Percentiles rank a stretch among this genome's conserved stretches.
Evolutionary conservation across 23 tunicate genomes (phyloP).

Genomic region (Diplosoma virens): DNA sequence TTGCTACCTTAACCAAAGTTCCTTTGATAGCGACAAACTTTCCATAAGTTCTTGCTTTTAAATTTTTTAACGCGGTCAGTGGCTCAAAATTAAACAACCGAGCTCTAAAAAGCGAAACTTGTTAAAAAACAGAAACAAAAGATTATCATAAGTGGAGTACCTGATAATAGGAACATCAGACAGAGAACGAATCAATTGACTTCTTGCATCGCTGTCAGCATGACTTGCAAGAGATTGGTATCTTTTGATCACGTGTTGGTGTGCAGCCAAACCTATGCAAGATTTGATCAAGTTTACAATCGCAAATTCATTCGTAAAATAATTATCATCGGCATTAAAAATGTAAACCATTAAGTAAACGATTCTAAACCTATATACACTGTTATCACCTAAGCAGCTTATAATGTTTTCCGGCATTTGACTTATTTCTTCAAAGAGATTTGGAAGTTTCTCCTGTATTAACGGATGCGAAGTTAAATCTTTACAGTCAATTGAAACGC

Average conservation of each 20-base stretch:
- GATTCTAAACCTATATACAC: no score
- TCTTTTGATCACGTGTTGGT: slow-evolving; percentile 50
- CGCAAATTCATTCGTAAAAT: no score
- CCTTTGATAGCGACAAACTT: slow-evolving; percentile 84
- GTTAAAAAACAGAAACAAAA: background rate
- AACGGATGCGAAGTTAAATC: slow-evolving; percentile 32
- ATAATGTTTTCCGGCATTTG: slow-evolving; percentile 64
- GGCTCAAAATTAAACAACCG: slow-evolving; percentile 72
- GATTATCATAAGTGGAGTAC: background rate
- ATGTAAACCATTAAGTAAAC: no score
- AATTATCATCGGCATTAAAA: no score
- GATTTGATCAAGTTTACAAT: no score
- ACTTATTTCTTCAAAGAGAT: slow-evolving; percentile 32
- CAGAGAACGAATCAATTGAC: slow-evolving; percentile 20
- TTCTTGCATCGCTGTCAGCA: slow-evolving; percentile 2
- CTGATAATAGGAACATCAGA: slow-evolving; percentile 86
- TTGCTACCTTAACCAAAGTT: slow-evolving; percentile 87
- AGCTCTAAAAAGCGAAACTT: slow-evolving; percentile 45
- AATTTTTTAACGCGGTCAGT: slow-evolving; percentile 64
- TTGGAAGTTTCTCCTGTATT: slow-evolving; percentile 39
- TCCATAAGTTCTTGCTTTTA: slow-evolving; percentile 85
- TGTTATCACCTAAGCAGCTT: slow-evolving; percentile 55
- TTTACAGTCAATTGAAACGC: slow-evolving; percentile 77
- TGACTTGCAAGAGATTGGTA: slow-evolving; percentile 43
- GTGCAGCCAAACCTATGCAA: slow-evolving; percentile 68